phyloP scores from a whole-genome alignment of 2,888 invertebrate genomes.

The Saturnia pavonia region DNA sequence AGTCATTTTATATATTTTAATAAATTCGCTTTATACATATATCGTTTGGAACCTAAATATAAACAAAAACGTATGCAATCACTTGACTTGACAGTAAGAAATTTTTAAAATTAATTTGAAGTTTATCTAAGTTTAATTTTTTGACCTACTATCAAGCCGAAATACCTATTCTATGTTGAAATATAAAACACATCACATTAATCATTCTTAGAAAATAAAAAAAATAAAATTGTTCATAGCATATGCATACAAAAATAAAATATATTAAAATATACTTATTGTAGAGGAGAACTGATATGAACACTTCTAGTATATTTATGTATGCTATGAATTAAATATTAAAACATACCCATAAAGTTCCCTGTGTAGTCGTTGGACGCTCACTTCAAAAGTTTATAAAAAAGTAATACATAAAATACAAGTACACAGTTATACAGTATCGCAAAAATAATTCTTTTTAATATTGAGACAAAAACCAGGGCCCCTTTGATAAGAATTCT shows the following conservation, averaged over 20 bases:
- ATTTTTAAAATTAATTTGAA: neutral
- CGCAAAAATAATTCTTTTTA: no score
- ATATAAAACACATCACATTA: neutral
- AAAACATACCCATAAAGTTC: neutral
- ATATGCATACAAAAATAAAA: neutral
- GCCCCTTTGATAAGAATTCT: no score
- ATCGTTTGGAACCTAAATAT: neutral
- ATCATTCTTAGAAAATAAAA: neutral
- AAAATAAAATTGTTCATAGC: neutral
- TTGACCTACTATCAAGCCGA: neutral
- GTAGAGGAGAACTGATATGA: neutral
- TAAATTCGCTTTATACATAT: neutral
- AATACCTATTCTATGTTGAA: neutral
- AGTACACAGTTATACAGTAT: no score
- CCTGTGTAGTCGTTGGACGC: neutral
- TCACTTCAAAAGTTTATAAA: neutral
- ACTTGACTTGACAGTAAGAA: neutral
- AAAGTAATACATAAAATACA: no score
- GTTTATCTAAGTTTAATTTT: neutral
- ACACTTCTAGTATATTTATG: neutral
- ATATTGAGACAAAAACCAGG: no score
- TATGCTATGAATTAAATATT: neutral
- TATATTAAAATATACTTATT: no score
- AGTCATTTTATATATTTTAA: slow-evolving; percentile 21
- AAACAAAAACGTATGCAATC: neutral